Evolutionary conservation across 2,113 vertebrate species (phyloP).

Genomic region (Hyperoodon ampullatus): DNA sequence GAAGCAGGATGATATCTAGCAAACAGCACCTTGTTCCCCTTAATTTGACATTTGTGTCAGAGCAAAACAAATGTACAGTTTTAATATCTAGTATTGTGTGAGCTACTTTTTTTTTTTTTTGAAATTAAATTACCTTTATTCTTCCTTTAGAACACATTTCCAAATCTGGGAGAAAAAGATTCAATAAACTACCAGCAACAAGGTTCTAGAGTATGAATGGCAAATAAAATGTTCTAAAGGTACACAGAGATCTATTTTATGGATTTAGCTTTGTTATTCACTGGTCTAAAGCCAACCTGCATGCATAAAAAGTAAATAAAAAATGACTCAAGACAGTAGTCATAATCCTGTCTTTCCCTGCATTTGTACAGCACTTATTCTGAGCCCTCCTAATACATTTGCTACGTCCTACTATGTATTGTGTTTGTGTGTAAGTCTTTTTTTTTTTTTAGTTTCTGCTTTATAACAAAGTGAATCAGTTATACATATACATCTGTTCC

Average conservation of each 20-base stretch:
- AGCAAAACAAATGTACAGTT: not conserved
- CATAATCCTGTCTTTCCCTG: not conserved
- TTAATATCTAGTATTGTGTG: not conserved
- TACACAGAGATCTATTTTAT: not conserved
- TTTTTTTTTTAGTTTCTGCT: too few relatives aligned
- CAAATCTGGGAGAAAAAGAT: not conserved
- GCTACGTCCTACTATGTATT: not conserved
- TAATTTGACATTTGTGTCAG: not conserved
- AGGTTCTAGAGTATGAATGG: slow-evolving; percentile 7
- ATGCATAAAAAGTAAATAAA: not conserved
- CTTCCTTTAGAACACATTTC: slow-evolving; percentile 4
- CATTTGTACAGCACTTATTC: not conserved
- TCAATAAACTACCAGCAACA: not conserved
- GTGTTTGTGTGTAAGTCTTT: not conserved
- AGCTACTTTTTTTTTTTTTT: not conserved
- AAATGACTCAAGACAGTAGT: not conserved
- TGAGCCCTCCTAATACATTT: not conserved
- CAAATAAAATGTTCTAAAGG: slow-evolving; percentile 46
- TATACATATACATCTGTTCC: too few relatives aligned
- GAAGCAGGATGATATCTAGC: not conserved
- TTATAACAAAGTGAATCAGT: too few relatives aligned
- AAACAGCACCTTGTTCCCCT: not conserved
- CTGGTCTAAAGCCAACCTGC: not conserved
- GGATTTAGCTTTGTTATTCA: slow-evolving; percentile 1
- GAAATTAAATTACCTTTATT: slow-evolving; percentile 60